Evolutionary conservation across 1,140 invertebrate species (phyloP), one percentile per base, ranked within the genome.

Genomic region (Euglossa dilemma): DNA sequence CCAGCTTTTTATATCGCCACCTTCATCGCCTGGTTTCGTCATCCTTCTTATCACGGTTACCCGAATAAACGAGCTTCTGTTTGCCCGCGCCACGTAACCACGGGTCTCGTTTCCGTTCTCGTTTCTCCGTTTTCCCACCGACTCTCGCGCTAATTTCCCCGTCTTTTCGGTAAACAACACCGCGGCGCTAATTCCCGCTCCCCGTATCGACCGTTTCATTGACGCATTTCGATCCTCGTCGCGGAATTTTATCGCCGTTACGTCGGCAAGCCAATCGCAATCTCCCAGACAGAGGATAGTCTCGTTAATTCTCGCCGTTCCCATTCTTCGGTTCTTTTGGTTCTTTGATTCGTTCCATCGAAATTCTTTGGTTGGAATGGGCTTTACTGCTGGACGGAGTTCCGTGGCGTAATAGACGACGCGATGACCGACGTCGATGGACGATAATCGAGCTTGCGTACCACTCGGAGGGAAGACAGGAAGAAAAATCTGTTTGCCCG

Each of bases 31-130:
- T 16, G 0, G 16, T 61, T 61, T 59, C n/a, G 43, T 61, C 56
- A 47, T 20, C 36, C 14, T 50, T 52, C 25, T 72, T 80, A 73
- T 80, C 47, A 14, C 78, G 0, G 67, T 47, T 72, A 61, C 77
- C 20, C 25, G 69, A 61, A 72, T n/a, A 61, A 50, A 61, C 67
- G 66, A 70, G 7, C 14, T 25, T 16, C 14, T 25, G 57, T 61
- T 61, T 61, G n/a, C 2, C n/a, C n/a, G 14, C 25, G 2, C n/a
- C 18, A 20, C 7, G 18, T 4, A 0, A 36, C 20, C 1, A 36
- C 18, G 61, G 0, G 18, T 63, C 36, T 36, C 36, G 36, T 36
- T 36, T 2, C 36, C 36, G 4, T 36, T 36, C 4, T 36, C 4
- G 4, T 36, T 36, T 36, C 36, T 36, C 36, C 36, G 36, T 36